Evolutionary conservation across 2,797 vertebrate genomes (phyloP), one percentile per base, ranked within the genome.

Genomic region (Epinephelus malabaricus): DNA sequence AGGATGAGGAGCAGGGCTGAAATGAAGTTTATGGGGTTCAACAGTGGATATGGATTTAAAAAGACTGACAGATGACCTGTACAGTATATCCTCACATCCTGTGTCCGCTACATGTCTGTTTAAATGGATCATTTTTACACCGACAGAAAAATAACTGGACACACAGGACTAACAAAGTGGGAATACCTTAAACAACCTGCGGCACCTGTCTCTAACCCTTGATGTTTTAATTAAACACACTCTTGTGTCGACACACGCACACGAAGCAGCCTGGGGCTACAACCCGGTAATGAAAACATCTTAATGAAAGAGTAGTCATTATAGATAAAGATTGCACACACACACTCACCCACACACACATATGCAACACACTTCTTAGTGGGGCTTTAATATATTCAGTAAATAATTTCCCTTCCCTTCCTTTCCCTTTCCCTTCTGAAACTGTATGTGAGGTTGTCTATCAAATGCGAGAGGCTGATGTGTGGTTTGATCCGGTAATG

Each of bases 271-370:
- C 76, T 11, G 23, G 0, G 49, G 82, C 56, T 21, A 15, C 10
- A 59, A 7, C 54, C 53, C 58, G 25, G 23, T 54, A 76, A 70
- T 80, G 49, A 84, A 78, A 85, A 79, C 51, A 77, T 79, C 59
- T 55, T 54, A 73, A 76, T 76, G 82, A 73, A 66, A 68, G 68
- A 56, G 14, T 82, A 84, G 76, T 82, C 43, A 82, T 86, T 81
- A 80, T 51, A 86, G 83, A 86, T 80, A 84, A 76, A 13, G 19
- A 59, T 0, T 43, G 59, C 40, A 43, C 40, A 43, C 40, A 12
- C 11, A 43, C 40, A 43, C 11, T 10, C 63, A 17, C 47, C 53
- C 50, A 43, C 49, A 17, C 49, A 49, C 18, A 17, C 62, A 2
- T 38, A 2, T 64, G 40, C 40, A 53, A 53, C 18, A 50, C 25